These are phyloP conservation scores for Sinocyclocheilus anophthalmus DNA, from an alignment of 2,113 vertebrate genomes.

Conservation along the genomic window DNA sequence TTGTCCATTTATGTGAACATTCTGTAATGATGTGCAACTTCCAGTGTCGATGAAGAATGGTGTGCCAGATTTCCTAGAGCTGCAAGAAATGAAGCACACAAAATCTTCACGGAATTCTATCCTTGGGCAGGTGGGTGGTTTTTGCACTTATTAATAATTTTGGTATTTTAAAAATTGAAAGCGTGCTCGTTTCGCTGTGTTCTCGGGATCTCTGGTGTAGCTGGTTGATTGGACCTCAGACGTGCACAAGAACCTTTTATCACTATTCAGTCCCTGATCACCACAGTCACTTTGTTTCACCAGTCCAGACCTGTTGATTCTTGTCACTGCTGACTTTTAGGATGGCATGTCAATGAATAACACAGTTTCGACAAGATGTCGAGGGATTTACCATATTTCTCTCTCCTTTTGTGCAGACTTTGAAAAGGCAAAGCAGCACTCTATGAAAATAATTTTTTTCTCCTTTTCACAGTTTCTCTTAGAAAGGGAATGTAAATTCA, in stretches of 20 bases:
- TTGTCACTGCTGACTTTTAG: not conserved
- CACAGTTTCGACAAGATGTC: slow-evolving; percentile 8
- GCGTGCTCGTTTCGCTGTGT: not conserved
- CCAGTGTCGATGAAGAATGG: not conserved
- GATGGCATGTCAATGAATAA: not conserved
- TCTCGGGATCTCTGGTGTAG: not conserved
- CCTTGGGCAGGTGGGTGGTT: not conserved
- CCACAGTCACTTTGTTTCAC: not conserved
- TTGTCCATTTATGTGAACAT: not conserved
- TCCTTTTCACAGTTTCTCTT: slow-evolving; percentile 39
- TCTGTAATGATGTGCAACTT: not conserved
- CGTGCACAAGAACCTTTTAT: slow-evolving; percentile 5
- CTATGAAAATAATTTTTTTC: not conserved
- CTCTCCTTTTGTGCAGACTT: slow-evolving; percentile 33
- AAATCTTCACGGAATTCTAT: not conserved
- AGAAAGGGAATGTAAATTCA: slow-evolving; percentile 45
- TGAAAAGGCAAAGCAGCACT: slow-evolving; percentile 29
- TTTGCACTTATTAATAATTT: not conserved
- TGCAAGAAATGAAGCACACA: not conserved
- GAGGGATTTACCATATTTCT: slow-evolving; percentile 24
- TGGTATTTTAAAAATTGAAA: not conserved
- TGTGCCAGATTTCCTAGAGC: not conserved
- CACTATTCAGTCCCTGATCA: slow-evolving; percentile 21
- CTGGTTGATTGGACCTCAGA: not conserved
- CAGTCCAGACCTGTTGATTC: slow-evolving; percentile 9